These are phyloP conservation scores for Limonius californicus DNA, from an alignment of 1,140 invertebrate species.

Conservation along the genomic window DNA sequence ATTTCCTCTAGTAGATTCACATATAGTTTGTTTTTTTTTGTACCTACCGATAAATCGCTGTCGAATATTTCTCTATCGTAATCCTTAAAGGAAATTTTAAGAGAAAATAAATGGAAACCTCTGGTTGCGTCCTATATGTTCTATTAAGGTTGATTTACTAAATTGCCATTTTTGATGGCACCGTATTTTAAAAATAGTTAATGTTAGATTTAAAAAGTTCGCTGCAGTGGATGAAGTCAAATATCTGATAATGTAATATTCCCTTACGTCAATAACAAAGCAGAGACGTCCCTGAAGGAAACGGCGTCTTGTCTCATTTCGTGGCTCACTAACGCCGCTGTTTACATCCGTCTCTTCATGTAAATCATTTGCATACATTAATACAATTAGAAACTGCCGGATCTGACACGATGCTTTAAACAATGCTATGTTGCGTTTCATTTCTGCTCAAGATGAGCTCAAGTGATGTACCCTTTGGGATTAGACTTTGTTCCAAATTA, in stretches of 20 bases:
- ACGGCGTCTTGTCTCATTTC: constrained; percentile 33
- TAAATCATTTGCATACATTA: constrained; percentile 41
- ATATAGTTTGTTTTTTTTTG: too few species aligned
- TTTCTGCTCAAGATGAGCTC: background rate
- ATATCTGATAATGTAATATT: background rate
- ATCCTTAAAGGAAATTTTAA: too few species aligned
- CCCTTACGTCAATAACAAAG: background rate
- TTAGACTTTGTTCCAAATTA: background rate
- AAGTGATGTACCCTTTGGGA: background rate
- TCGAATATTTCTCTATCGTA: too few species aligned
- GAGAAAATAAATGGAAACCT: too few species aligned
- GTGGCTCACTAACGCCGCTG: constrained; percentile 39
- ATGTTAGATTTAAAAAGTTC: too few species aligned
- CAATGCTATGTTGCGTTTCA: background rate
- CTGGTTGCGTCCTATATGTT: too few species aligned
- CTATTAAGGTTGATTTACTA: too few species aligned
- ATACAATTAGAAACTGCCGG: constrained; percentile 34
- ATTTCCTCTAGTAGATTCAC: too few species aligned
- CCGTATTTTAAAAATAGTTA: too few species aligned
- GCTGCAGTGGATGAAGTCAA: background rate
- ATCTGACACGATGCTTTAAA: constrained; percentile 16
- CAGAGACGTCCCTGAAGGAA: background rate
- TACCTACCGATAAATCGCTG: too few species aligned
- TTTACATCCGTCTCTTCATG: constrained; percentile 38
- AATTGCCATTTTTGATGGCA: too few species aligned